Percentiles rank a stretch among this genome's conserved stretches.
Conservation (phyloP, 92 coral and sea anemone species). For the Virgularia gustaviana region DNA sequence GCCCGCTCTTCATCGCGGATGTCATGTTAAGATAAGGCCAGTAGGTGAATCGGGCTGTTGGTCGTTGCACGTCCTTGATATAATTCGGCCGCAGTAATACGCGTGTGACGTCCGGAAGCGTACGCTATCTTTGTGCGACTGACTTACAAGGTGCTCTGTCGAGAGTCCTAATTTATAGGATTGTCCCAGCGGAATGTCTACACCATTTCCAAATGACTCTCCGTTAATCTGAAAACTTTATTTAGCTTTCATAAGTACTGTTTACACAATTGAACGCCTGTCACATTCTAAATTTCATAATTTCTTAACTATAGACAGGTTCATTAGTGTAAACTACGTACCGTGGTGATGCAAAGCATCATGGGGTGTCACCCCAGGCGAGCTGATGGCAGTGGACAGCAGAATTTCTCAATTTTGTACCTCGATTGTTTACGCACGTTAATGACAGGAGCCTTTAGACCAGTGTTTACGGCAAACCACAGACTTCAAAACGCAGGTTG, state of each 20-base stretch:
- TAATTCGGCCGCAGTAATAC: background rate
- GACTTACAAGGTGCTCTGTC: constrained; percentile 7
- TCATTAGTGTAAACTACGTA: constrained; percentile 40
- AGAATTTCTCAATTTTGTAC: too few relatives aligned
- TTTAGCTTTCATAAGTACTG: constrained; percentile 44
- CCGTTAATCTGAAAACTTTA: constrained; percentile 45
- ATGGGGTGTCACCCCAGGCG: background rate
- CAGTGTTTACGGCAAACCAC: background rate
- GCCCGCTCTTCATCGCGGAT: background rate
- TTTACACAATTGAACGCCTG: constrained; percentile 42
- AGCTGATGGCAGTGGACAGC: background rate
- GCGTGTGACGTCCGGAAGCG: background rate
- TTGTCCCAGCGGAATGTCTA: background rate
- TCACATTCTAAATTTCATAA: constrained; percentile 38
- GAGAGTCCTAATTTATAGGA: constrained; percentile 31
- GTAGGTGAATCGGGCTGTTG: background rate
- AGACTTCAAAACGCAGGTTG: too few relatives aligned
- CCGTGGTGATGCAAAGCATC: too few relatives aligned
- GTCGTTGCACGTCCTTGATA: background rate
- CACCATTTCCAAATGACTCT: background rate
- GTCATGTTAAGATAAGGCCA: background rate
- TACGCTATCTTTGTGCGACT: background rate
- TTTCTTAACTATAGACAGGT: constrained; percentile 32
- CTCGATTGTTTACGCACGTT: too few relatives aligned
- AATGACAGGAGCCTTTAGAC: too few relatives aligned